These are phyloP conservation scores for Drosophila quadrilineata DNA, from an alignment of 1,140 invertebrate genomes.

Conservation along the genomic window DNA sequence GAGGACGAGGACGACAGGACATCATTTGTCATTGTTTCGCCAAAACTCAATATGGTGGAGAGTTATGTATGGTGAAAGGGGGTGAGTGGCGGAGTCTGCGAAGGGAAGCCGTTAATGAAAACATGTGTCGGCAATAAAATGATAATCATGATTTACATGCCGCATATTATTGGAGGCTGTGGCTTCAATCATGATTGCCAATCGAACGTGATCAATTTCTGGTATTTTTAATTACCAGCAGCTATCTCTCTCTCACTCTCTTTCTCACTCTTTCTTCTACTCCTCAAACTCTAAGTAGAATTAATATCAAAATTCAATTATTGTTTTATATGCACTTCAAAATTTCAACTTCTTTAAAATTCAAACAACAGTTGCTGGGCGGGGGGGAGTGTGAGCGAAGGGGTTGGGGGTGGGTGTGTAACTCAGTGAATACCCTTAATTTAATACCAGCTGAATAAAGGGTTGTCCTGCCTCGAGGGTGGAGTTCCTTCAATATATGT, in stretches of 20 bases:
- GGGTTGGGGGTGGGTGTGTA: background rate
- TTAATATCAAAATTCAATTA: slow-evolving; percentile 66
- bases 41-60: background rate
- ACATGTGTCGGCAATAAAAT: slow-evolving; percentile 73
- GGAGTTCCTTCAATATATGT: slow-evolving; percentile 33
- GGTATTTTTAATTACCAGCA: slow-evolving; percentile 45
- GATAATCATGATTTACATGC: slow-evolving; percentile 72
- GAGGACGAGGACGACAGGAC: slow-evolving; percentile 26
- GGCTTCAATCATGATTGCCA: slow-evolving; percentile 26
- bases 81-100: background rate
- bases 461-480: slow-evolving; percentile 1
- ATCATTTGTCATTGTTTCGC: slow-evolving; percentile 63
- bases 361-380: too few species aligned
- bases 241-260: background rate
- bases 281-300: slow-evolving; percentile 51
- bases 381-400: slow-evolving; percentile 2
- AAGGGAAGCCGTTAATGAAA: slow-evolving; percentile 54
- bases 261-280: background rate
- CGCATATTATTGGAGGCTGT: too few species aligned
- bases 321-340: slow-evolving; percentile 59
- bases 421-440: slow-evolving; percentile 10
- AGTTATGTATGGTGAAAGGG: too few species aligned
- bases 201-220: slow-evolving; percentile 55
- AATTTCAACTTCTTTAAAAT: too few species aligned
- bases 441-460: slow-evolving; percentile 25